phyloP scores from a whole-genome alignment of 1,140 invertebrate genomes.

The Orussus abietinus region DNA sequence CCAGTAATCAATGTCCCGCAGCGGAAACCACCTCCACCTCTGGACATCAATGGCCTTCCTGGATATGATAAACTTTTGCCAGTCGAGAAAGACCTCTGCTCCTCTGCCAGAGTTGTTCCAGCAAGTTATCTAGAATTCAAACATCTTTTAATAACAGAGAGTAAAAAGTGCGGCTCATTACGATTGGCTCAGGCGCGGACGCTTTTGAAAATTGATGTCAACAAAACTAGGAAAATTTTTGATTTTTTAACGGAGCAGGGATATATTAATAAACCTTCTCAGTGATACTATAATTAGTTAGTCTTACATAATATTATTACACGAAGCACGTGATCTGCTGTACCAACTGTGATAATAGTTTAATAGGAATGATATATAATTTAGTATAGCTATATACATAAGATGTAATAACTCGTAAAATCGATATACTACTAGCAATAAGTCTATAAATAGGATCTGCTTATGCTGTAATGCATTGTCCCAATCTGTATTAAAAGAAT shows the following conservation, averaged over 20 bases:
- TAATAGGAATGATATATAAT: too few relatives aligned
- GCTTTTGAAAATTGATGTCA: conserved; percentile 88
- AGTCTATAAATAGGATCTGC: too few relatives aligned
- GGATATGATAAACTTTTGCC: conserved; percentile 72
- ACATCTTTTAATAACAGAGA: conserved; percentile 68
- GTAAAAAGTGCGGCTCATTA: conserved; percentile 67
- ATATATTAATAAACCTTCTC: conserved; percentile 59
- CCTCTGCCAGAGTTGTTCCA: conserved; percentile 69
- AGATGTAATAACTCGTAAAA: too few relatives aligned
- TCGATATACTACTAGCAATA: too few relatives aligned
- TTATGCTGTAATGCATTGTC: too few relatives aligned
- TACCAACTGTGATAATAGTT: too few relatives aligned
- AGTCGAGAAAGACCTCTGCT: conserved; percentile 74
- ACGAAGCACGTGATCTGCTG: too few relatives aligned
- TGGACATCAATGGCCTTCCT: conserved; percentile 74
- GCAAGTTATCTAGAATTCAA: conserved; percentile 76
- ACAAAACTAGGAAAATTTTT: conserved; percentile 87
- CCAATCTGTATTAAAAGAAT: too few relatives aligned
- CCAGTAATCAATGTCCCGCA: conserved; percentile 17
- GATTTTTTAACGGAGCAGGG: conserved; percentile 75
- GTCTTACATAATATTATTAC: too few relatives aligned
- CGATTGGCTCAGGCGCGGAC: conserved; percentile 74
- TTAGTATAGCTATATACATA: too few relatives aligned
- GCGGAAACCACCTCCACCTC: conserved; percentile 57
- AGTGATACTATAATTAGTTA: too few relatives aligned